These are phyloP conservation scores for Drosophila mimica DNA, from an alignment of 2,888 invertebrate genomes.

Conservation along the genomic window DNA sequence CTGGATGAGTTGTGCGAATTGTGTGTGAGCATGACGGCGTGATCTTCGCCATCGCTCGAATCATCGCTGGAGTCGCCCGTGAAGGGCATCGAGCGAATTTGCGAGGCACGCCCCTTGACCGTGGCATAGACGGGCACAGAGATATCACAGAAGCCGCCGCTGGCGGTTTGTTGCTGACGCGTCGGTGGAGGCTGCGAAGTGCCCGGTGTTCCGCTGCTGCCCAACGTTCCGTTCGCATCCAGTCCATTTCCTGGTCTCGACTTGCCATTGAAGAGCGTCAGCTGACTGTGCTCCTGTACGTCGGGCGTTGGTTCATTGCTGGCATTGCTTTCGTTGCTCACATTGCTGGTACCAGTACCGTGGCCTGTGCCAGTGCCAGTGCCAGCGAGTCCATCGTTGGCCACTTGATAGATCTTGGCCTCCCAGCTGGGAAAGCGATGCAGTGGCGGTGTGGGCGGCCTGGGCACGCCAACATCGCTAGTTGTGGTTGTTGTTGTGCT, in stretches of 20 bases:
- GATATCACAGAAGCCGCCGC: slow-evolving; percentile 94
- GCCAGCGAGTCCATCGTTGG: slow-evolving; percentile 87
- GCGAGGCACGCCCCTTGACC: slow-evolving; percentile 98
- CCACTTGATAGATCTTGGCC: slow-evolving; percentile 97
- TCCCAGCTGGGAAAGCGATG: slow-evolving; percentile 97
- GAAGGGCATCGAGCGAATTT: slow-evolving; percentile 97
- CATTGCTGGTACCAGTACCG: slow-evolving; percentile 32
- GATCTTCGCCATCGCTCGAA: slow-evolving; percentile 95
- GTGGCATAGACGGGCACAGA: slow-evolving; percentile 98
- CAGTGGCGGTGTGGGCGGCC: slow-evolving; percentile 95
- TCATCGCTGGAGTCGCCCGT: slow-evolving; percentile 98
- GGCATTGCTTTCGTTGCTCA: slow-evolving; percentile 53
- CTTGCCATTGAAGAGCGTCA: slow-evolving; percentile 72
- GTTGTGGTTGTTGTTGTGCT: slow-evolving; percentile 85
- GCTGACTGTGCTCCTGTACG: slow-evolving; percentile 53
- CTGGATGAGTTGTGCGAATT: slow-evolving; percentile 85
- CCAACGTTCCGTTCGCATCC: slow-evolving; percentile 81
- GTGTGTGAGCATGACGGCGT: slow-evolving; percentile 85
- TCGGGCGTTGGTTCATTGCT: slow-evolving; percentile 61
- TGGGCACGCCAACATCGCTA: slow-evolving; percentile 84
- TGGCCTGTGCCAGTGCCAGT: slow-evolving; percentile 67
- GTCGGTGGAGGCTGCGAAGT: slow-evolving; percentile 83
- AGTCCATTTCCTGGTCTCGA: slow-evolving; percentile 41
- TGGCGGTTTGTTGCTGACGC: slow-evolving; percentile 85
- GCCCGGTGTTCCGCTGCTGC: slow-evolving; percentile 70